Evolutionary conservation across 1,140 invertebrate genomes (phyloP).

Genomic region (Tachypleus tridentatus): DNA sequence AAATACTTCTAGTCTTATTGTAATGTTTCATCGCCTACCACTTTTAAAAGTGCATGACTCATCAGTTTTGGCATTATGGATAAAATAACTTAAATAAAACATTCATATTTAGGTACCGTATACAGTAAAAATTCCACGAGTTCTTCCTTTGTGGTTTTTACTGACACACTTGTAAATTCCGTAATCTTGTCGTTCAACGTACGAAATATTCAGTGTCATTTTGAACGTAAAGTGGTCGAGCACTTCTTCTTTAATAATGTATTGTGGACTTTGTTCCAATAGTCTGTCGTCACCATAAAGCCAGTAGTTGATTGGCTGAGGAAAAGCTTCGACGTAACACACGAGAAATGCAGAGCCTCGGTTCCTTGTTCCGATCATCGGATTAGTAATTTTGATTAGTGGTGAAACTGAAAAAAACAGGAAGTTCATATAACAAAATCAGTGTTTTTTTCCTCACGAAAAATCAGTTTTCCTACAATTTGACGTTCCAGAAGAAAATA

Average conservation of each 20-base stretch:
- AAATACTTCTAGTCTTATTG: background rate
- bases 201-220: conserved; percentile 61
- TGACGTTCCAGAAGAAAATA: too few relatives aligned
- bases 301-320: conserved; percentile 74
- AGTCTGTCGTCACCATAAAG: conserved; percentile 61
- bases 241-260: conserved; percentile 18
- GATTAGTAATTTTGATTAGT: conserved; percentile 56
- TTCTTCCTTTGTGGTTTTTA: conserved; percentile 63
- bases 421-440: conserved; percentile 1
- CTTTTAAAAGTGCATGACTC: too few relatives aligned
- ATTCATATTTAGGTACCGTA: conserved; percentile 45
- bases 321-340: conserved; percentile 79
- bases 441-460: background rate
- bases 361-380: conserved; percentile 54
- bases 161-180: conserved; percentile 66
- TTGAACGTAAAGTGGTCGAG: conserved; percentile 20
- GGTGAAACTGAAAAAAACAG: conserved; percentile 52
- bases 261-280: conserved; percentile 40
- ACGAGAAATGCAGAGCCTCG: conserved; percentile 56
- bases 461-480: too few relatives aligned
- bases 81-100: background rate
- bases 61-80: background rate
- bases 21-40: background rate
- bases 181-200: conserved; percentile 49
- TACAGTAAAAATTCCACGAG: conserved; percentile 58